A percentile compares a stretch with the other conserved stretches of the same genome.
Conservation (phyloP, 2,797 vertebrate species). For the Pseudochromis fuscus region DNA sequence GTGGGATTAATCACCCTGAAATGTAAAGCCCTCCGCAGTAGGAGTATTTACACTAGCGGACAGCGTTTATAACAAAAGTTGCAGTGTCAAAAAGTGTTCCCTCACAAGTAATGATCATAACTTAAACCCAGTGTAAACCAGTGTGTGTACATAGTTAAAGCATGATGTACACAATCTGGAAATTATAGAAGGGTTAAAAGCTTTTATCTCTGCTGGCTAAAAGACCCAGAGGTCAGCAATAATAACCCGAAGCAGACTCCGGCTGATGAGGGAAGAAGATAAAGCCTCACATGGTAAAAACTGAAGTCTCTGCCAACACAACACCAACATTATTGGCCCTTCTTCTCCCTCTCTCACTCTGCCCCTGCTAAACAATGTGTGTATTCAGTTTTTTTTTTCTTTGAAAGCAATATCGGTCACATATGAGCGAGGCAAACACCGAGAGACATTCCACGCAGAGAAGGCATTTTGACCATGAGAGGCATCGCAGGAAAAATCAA, state of each 20-base stretch:
- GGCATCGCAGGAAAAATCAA: conserved; percentile 64
- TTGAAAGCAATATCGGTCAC: conserved; percentile 57
- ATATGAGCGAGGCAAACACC: conserved; percentile 43
- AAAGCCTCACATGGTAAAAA: conserved; percentile 72
- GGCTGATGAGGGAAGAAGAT: conserved; percentile 75
- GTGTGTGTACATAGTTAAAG: conserved; percentile 48
- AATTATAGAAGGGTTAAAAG: conserved; percentile 71
- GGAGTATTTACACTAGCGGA: conserved; percentile 47
- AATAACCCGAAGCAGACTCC: conserved; percentile 71
- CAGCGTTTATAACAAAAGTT: conserved; percentile 50
- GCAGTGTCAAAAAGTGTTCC: conserved; percentile 43
- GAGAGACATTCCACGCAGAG: conserved; percentile 61
- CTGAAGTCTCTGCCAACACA: conserved; percentile 65
- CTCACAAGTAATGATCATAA: conserved; percentile 39
- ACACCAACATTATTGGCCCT: conserved; percentile 63
- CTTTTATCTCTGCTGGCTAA: conserved; percentile 46
- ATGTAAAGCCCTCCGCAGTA: conserved; percentile 32
- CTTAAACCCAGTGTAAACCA: conserved; percentile 52
- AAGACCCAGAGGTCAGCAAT: conserved; percentile 69
- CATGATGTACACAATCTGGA: conserved; percentile 67
- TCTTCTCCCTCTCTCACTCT: conserved; percentile 42
- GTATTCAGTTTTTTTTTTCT: conserved; percentile 63
- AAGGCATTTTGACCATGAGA: conserved; percentile 49
- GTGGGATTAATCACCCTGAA: conserved; percentile 49
- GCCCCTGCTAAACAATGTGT: conserved; percentile 66